These are phyloP conservation scores for Terebella lapidaria DNA, from an alignment of 2,888 invertebrate genomes.

Conservation along the genomic window DNA sequence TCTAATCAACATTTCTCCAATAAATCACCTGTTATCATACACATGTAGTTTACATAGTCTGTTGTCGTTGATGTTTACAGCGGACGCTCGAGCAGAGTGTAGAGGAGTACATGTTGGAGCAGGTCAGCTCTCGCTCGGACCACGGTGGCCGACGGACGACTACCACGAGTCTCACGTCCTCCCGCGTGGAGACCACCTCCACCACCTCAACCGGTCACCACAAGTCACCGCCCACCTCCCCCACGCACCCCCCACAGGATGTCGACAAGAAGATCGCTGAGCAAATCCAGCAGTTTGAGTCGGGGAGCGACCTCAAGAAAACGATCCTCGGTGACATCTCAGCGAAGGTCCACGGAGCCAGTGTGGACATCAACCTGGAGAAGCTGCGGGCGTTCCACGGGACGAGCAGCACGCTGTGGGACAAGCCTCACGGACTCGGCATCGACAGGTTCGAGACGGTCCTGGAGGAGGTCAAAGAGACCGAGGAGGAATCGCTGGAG, in stretches of 20 bases:
- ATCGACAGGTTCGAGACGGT: slow-evolving; percentile 1
- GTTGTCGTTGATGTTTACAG: too few species aligned
- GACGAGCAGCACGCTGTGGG: background rate
- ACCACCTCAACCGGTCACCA: background rate
- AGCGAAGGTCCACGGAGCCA: background rate
- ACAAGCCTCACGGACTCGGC: background rate
- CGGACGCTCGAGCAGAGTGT: slow-evolving; percentile 25
- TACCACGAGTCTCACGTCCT: background rate
- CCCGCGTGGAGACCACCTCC: background rate
- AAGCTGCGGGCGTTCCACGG: background rate
- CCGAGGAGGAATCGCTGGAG: slow-evolving; percentile 32
- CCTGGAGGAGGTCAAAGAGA: slow-evolving; percentile 27
- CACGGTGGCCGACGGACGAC: background rate
- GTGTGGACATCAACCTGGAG: background rate
- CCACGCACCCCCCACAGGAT: slow-evolving; percentile 3
- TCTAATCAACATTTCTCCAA: too few species aligned
- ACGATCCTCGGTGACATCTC: background rate
- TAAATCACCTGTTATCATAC: too few species aligned
- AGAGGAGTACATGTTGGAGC: slow-evolving; percentile 18
- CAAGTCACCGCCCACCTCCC: background rate
- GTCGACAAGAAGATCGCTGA: slow-evolving; percentile 16
- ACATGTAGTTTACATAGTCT: too few species aligned
- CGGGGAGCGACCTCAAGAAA: slow-evolving; percentile 9
- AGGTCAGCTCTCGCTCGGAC: slow-evolving; percentile 4
- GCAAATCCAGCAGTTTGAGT: slow-evolving; percentile 17